A percentile compares a stretch with the other conserved stretches of the same genome.
phyloP scores from a whole-genome alignment of 92 coral and sea anemone genomes.

The Palythoa grandiflora region DNA sequence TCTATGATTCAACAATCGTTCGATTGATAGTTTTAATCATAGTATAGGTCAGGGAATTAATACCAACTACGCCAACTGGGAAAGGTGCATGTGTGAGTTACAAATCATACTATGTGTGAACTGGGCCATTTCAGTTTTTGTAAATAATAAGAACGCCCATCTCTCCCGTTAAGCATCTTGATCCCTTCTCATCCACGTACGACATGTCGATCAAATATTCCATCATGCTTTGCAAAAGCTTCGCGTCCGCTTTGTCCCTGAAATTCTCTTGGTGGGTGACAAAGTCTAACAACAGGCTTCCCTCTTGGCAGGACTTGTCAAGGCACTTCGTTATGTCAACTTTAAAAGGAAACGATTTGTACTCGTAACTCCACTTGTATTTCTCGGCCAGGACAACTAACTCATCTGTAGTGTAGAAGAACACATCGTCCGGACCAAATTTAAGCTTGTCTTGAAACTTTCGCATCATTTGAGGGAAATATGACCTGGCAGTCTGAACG shows the following conservation, averaged over 20 bases:
- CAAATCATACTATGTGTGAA: no score
- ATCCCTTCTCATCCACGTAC: conserved; percentile 17
- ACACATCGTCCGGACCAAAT: conserved; percentile 57
- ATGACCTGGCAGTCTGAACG: conserved; percentile 61
- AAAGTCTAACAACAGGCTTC: conserved; percentile 58
- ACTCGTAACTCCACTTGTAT: conserved; percentile 54
- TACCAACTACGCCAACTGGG: no score
- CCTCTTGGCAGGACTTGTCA: conserved; percentile 53
- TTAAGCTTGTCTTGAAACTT: conserved; percentile 51
- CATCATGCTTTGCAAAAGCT: conserved; percentile 35
- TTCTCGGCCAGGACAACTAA: conserved; percentile 36
- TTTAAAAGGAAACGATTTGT: conserved; percentile 30
- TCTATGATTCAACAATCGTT: no score
- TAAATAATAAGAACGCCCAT: conserved; percentile 64
- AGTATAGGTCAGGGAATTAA: no score
- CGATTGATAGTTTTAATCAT: no score
- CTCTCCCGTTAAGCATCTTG: conserved; percentile 52
- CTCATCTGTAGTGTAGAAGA: conserved; percentile 55
- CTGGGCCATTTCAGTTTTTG: conserved; percentile 19
- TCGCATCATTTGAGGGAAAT: conserved; percentile 56
- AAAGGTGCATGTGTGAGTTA: no score
- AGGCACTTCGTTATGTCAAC: conserved; percentile 54
- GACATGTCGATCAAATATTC: conserved; percentile 47
- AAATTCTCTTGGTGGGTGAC: conserved; percentile 65
- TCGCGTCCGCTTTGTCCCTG: conserved; percentile 61